phyloP scores from a whole-genome alignment of 2,888 invertebrate genomes.

The Hylaea fasciaria region DNA sequence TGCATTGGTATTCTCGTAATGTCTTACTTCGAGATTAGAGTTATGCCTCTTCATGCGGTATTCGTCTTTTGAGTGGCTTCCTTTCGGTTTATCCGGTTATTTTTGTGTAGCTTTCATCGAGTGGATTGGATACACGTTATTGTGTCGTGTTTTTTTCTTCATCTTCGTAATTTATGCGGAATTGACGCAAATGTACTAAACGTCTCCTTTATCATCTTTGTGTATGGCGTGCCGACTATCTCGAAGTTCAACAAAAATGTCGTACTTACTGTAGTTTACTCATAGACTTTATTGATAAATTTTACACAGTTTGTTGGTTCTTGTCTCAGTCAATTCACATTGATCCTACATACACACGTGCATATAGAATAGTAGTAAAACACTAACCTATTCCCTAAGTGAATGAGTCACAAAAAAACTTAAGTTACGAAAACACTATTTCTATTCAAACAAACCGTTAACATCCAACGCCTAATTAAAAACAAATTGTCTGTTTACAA shows the following conservation, averaged over 20 bases:
- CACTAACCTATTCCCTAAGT: too few relatives aligned
- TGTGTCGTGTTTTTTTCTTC: not conserved
- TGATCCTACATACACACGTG: too few relatives aligned
- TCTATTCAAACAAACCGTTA: constrained; percentile 16
- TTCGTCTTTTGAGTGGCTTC: constrained; percentile 41
- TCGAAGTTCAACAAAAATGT: too few relatives aligned
- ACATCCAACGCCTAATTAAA: constrained; percentile 41
- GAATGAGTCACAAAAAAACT: too few relatives aligned
- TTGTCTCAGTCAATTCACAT: too few relatives aligned
- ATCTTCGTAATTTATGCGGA: not conserved
- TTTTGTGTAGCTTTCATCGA: constrained; percentile 12
- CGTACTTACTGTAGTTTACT: too few relatives aligned
- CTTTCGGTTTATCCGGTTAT: constrained; percentile 30
- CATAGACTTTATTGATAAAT: too few relatives aligned
- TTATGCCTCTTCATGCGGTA: constrained; percentile 68
- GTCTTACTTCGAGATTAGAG: constrained; percentile 83
- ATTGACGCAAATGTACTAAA: not conserved
- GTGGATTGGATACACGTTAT: constrained; percentile 16
- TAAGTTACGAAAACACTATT: constrained; percentile 1
- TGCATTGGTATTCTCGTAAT: constrained; percentile 85
- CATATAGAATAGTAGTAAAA: not conserved
- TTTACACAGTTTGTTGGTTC: too few relatives aligned
- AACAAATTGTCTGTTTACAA: constrained; percentile 46
- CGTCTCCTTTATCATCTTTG: too few relatives aligned
- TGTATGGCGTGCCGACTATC: too few relatives aligned